Evolutionary conservation across 2,113 vertebrate genomes (phyloP), one percentile per base, ranked within the genome.

Genomic region (Taxidea taxus): DNA sequence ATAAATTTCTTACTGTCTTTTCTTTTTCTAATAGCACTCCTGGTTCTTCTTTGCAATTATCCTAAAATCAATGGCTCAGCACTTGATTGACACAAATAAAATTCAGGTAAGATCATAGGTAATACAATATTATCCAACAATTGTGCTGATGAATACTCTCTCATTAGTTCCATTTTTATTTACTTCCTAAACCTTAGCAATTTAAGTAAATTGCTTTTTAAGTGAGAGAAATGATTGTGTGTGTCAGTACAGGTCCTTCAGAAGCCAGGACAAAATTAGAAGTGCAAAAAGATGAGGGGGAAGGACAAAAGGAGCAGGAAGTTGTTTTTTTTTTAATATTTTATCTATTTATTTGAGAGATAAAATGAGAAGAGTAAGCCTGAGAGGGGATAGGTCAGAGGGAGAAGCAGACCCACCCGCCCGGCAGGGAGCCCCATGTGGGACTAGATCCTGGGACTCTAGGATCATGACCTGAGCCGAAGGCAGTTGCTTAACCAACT

Each of bases 21-120:
- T 83, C 29, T 96, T 97, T 91, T 97, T 95, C 96, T 90, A 97
- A 96, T 98, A 99, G 99, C 99, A 99, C 98, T 99, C 99, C 96
- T 99, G 99, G 99, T 99, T 99, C 99, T 99, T 99, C 99, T 99
- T 99, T 98, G 99, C 99, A 94, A 99, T 99, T 96, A 99, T 99
- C 83, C 98, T 99, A 92, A 99, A 99, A 98, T 99, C 99, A 95
- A 99, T 99, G 99, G 99, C 99, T 14, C 99, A 99, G 96, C 98
- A 99, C 96, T 98, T 99, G 98, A 98, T 99, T 56, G 99, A 99
- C 83, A 99, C 98, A 84, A 99, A 99, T 72, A 99, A 99, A 98
- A 97, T 98, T 58, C 99, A 99, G 98, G 99, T 99, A 99, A 98
- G 95, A 29, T 37, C 31, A 12, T 23, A 34, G 10, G 20, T 77